phyloP scores from a whole-genome alignment of 2,888 invertebrate genomes.

The Deilephila porcellus region DNA sequence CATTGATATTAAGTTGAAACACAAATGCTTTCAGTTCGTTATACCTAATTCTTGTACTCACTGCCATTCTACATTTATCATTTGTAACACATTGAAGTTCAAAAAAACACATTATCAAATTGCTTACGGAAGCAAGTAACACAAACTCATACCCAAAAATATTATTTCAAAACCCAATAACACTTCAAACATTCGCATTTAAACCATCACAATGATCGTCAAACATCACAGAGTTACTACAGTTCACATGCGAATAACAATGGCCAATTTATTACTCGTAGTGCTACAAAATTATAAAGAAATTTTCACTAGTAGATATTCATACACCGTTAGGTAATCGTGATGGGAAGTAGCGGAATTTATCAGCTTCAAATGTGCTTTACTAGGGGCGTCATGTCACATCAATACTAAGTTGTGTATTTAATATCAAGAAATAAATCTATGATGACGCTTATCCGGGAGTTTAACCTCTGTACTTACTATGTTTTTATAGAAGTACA shows the following conservation, averaged over 20 bases:
- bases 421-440: not conserved
- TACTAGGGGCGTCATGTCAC: not conserved
- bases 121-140: too few species aligned
- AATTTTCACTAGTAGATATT: conserved; percentile 12
- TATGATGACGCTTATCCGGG: not conserved
- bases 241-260: conserved; percentile 10
- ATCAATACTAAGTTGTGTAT: not conserved
- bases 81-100: too few species aligned
- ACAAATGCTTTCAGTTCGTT: too few species aligned
- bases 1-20: too few species aligned
- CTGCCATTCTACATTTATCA: too few species aligned
- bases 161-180: not conserved
- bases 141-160: not conserved
- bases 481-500: too few species aligned
- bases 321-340: conserved; percentile 17
- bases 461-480: too few species aligned
- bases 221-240: not conserved
- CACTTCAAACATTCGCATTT: not conserved
- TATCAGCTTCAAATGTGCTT: not conserved
- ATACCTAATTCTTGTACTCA: too few species aligned
- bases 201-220: not conserved
- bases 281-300: conserved; percentile 18
- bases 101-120: too few species aligned
- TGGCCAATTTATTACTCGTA: conserved; percentile 19
- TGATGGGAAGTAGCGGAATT: conserved; percentile 6